These are phyloP conservation scores for Parasteatoda lunata DNA, from an alignment of 2,888 invertebrate species.

Conservation along the genomic window DNA sequence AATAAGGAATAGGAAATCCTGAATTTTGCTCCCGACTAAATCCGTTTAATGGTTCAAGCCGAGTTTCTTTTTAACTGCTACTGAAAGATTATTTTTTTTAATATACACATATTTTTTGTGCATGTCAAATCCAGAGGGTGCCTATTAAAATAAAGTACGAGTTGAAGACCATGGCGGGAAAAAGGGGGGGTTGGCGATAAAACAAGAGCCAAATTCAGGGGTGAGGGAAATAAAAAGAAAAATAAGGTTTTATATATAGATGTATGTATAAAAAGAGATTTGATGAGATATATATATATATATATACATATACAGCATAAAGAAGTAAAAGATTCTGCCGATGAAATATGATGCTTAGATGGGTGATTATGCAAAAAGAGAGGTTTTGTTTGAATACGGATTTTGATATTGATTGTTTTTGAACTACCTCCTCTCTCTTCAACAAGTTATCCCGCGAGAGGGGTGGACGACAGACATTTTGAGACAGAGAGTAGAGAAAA, in stretches of 20 bases:
- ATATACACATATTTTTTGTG: conserved; percentile 68
- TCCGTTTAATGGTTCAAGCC: conserved; percentile 66
- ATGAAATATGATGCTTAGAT: conserved; percentile 68
- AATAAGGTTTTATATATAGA: conserved; percentile 10
- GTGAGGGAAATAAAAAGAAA: neutral
- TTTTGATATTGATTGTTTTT: conserved; percentile 68
- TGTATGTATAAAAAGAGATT: neutral
- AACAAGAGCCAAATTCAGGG: conserved; percentile 1
- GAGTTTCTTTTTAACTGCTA: conserved; percentile 66
- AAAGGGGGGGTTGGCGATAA: neutral
- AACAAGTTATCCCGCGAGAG: conserved; percentile 47
- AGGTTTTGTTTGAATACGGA: conserved; percentile 65
- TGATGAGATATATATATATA: neutral
- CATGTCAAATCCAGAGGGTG: conserved; percentile 67
- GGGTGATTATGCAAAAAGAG: conserved; percentile 67
- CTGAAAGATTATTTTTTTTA: conserved; percentile 57
- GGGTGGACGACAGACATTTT: neutral
- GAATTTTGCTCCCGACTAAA: conserved; percentile 68
- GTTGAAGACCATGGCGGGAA: conserved; percentile 36
- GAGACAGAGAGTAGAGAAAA: conserved; percentile 2
- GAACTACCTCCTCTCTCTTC: conserved; percentile 58
- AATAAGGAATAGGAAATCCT: conserved; percentile 61
- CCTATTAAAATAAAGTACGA: conserved; percentile 69
- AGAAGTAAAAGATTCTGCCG: conserved; percentile 59
- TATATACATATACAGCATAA: conserved; percentile 1